Conservation (phyloP, 2,888 invertebrate genomes). For the Ochropacha duplaris region DNA sequence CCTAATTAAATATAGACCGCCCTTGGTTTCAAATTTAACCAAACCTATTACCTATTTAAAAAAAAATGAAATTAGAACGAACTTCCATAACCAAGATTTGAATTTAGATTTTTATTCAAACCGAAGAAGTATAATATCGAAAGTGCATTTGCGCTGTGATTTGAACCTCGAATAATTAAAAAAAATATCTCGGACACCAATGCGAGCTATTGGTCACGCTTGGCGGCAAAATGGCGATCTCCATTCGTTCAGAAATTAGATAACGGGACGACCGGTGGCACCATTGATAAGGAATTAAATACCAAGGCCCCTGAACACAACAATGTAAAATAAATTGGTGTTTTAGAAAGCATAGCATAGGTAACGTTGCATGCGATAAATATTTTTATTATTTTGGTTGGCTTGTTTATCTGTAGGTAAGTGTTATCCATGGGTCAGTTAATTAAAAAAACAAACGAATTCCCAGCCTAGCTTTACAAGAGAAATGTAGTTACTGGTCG, state of each 20-base stretch:
- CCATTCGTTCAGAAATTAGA: conserved; percentile 61
- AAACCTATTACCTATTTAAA: no score
- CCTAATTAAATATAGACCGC: no score
- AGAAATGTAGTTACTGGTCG: no score
- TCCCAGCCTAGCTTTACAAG: no score
- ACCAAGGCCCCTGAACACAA: conserved; percentile 42
- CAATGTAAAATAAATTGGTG: conserved; percentile 57
- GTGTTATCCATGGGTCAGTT: no score
- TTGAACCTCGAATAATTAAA: conserved; percentile 2
- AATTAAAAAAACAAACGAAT: no score
- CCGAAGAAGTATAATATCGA: background rate
- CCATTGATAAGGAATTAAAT: conserved; percentile 68
- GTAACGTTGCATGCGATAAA: conserved; percentile 32
- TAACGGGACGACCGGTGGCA: conserved; percentile 63
- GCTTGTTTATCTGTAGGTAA: no score
- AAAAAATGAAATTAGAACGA: no score
- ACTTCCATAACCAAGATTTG: no score
- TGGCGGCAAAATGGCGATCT: conserved; percentile 36
- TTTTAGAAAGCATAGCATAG: conserved; percentile 56
- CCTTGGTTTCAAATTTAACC: no score
- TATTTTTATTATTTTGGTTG: background rate
- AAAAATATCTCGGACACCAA: conserved; percentile 27
- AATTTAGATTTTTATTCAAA: background rate
- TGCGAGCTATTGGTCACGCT: conserved; percentile 45
- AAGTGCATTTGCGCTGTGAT: background rate